These are phyloP conservation scores for Myripristis jacobus DNA, from an alignment of 2,797 vertebrate genomes.

Conservation along the genomic window DNA sequence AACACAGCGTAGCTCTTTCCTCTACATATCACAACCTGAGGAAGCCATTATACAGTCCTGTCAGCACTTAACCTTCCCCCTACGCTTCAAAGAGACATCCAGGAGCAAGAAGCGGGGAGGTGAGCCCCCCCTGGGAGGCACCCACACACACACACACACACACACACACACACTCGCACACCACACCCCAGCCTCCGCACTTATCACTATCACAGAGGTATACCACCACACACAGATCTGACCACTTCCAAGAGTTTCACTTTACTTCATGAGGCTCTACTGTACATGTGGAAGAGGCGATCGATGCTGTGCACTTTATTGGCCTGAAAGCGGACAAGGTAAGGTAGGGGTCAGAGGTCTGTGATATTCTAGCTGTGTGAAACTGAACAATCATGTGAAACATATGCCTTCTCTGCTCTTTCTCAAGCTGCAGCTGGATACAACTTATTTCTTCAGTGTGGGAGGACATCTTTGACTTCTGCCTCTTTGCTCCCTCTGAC, in stretches of 20 bases:
- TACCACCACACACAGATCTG: constrained; percentile 34
- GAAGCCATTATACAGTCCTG: constrained; percentile 58
- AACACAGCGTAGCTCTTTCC: constrained; percentile 36
- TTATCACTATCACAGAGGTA: constrained; percentile 38
- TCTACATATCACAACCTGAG: constrained; percentile 55
- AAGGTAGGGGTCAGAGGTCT: constrained; percentile 48
- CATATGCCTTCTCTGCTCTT: neutral
- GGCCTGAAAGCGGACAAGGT: constrained; percentile 15
- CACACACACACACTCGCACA: too few relatives aligned
- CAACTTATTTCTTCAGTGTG: constrained; percentile 44
- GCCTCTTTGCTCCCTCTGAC: constrained; percentile 39
- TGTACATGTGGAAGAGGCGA: constrained; percentile 30
- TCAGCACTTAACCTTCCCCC: constrained; percentile 68
- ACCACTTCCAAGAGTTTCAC: constrained; percentile 35
- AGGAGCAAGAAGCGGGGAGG: constrained; percentile 46
- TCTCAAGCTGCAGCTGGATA: constrained; percentile 25
- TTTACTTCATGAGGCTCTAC: constrained; percentile 20
- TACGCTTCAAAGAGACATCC: constrained; percentile 66
- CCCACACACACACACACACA: too few relatives aligned
- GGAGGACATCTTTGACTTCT: constrained; percentile 61
- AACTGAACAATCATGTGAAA: constrained; percentile 20
- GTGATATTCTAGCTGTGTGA: constrained; percentile 21
- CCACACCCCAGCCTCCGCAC: constrained; percentile 35
- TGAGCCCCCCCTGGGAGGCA: constrained; percentile 31
- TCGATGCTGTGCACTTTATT: constrained; percentile 14